Percentiles rank a stretch among this genome's conserved stretches.
Evolutionary conservation across 2,797 vertebrate species (phyloP).

Genomic region (Geotria australis): DNA sequence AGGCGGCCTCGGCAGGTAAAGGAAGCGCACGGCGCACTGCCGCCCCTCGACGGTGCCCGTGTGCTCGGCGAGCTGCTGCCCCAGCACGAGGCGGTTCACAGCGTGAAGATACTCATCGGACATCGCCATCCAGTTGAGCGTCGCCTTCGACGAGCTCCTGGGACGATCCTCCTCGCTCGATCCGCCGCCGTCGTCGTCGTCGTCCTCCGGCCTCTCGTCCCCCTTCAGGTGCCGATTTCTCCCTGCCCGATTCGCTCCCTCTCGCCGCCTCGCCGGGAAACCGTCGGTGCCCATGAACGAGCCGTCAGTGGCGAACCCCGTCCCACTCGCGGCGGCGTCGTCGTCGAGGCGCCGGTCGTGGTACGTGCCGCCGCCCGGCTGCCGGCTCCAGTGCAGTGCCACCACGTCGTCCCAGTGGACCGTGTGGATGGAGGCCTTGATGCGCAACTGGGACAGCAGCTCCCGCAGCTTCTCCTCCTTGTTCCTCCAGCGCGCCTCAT

Average conservation of each 20-base stretch:
- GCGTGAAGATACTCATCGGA: constrained; percentile 18
- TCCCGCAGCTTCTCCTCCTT: constrained; percentile 13
- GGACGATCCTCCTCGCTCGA: no score
- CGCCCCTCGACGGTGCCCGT: no score
- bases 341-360: no score
- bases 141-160: no score
- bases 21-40: constrained; percentile 26
- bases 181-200: no score
- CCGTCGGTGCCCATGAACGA: constrained; percentile 13
- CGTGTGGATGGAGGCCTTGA: constrained; percentile 41
- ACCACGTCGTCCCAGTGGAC: constrained; percentile 39
- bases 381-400: constrained; percentile 30
- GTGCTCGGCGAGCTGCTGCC: constrained; percentile 21
- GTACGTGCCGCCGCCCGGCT: neutral
- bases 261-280: constrained; percentile 8
- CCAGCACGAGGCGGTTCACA: constrained; percentile 24
- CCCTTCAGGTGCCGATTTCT: no score
- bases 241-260: no score
- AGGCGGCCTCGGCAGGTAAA: constrained; percentile 46
- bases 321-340: no score
- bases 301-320: neutral
- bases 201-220: no score
- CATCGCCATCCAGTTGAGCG: constrained; percentile 16
- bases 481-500: no score
- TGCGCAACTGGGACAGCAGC: constrained; percentile 36